These are phyloP conservation scores for Maniola hyperantus DNA, from an alignment of 2,888 invertebrate species.

Conservation along the genomic window DNA sequence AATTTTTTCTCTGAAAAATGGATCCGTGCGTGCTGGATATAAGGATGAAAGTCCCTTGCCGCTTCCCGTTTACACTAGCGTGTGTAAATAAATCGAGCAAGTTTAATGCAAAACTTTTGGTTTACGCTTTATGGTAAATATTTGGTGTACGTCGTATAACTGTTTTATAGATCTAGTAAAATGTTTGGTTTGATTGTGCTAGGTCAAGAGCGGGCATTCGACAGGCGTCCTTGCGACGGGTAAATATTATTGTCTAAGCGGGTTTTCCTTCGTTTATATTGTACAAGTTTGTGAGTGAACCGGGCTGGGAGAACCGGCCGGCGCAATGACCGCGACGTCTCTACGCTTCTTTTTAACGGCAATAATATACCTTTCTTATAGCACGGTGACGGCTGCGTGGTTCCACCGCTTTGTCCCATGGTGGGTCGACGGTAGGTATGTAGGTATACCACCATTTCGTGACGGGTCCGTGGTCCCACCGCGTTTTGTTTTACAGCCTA, in stretches of 20 bases:
- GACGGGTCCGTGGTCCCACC: no score
- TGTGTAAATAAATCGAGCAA: conserved; percentile 77
- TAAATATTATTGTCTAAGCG: conserved; percentile 83
- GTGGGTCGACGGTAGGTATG: no score
- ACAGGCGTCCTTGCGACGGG: conserved; percentile 80
- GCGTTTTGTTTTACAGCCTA: no score
- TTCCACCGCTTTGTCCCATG: no score
- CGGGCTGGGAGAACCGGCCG: conserved; percentile 52
- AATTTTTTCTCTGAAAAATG: conserved; percentile 36
- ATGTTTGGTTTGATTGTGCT: conserved; percentile 82
- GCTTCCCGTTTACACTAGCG: conserved; percentile 57
- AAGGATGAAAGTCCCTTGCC: conserved; percentile 52
- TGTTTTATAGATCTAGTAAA: conserved; percentile 82
- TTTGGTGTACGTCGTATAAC: conserved; percentile 80
- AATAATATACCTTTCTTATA: no score
- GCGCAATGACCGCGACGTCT: conserved; percentile 48
- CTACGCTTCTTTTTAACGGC: neutral
- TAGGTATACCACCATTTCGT: no score
- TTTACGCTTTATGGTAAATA: conserved; percentile 83
- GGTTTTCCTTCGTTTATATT: conserved; percentile 77
- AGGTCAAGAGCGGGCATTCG: conserved; percentile 81
- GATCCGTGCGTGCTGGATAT: conserved; percentile 41
- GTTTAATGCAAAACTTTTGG: conserved; percentile 82
- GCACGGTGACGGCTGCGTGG: no score
- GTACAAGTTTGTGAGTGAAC: conserved; percentile 66